Conservation (phyloP, 92 coral and sea anemone genomes). For the Phymanthus crucifer region DNA sequence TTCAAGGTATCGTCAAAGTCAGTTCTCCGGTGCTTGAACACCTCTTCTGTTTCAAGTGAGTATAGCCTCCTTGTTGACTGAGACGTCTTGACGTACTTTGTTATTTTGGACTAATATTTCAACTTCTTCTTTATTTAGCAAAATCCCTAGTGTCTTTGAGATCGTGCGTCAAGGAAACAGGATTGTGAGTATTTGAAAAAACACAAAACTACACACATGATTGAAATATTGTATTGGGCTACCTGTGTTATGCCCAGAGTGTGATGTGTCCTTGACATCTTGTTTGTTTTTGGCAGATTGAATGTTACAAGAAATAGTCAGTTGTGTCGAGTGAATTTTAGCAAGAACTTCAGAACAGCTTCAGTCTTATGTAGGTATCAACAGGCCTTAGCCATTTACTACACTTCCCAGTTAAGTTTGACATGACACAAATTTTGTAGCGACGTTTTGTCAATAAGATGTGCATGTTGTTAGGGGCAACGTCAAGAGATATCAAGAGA, state of each 20-base stretch:
- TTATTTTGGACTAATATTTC: not conserved
- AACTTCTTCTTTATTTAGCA: conserved; percentile 3
- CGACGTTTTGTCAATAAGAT: too few species aligned
- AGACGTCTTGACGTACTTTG: too few species aligned
- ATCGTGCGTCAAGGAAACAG: conserved; percentile 45
- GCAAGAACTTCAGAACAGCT: conserved; percentile 57
- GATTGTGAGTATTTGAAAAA: conserved; percentile 49
- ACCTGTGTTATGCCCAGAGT: too few species aligned
- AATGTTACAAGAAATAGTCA: conserved; percentile 53
- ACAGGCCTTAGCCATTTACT: too few species aligned
- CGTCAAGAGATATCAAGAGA: too few species aligned
- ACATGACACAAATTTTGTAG: too few species aligned
- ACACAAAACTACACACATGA: too few species aligned
- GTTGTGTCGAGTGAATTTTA: conserved; percentile 48
- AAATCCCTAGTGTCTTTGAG: conserved; percentile 28
- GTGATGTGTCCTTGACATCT: not conserved
- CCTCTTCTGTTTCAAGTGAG: conserved; percentile 11
- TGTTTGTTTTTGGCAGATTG: conserved; percentile 24
- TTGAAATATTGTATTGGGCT: too few species aligned
- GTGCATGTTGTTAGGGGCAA: too few species aligned
- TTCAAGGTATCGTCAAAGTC: conserved; percentile 13
- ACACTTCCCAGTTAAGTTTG: too few species aligned
- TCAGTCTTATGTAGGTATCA: conserved; percentile 64
- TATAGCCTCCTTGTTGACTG: not conserved
- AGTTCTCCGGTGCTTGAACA: conserved; percentile 4